A percentile compares a stretch with the other conserved stretches of the same genome.
phyloP scores from a whole-genome alignment of 2,113 vertebrate species.

The Oceanites oceanicus region DNA sequence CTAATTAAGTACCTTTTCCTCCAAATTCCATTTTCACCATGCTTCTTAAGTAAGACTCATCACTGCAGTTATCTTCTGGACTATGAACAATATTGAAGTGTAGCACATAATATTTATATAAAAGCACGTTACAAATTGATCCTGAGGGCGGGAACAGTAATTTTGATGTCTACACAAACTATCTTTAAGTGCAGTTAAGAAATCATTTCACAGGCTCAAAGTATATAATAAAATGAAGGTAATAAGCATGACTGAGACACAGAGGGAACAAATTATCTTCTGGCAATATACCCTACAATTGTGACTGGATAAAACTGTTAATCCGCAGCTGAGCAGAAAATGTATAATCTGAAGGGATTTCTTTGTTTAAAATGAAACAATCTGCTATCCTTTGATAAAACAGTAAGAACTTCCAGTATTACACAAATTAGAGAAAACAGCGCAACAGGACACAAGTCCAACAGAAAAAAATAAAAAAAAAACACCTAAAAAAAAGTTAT shows the following conservation, averaged over 20 bases:
- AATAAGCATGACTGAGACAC: slow-evolving; percentile 57
- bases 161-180: slow-evolving; percentile 55
- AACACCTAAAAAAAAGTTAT: neutral
- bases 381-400: neutral
- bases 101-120: slow-evolving; percentile 47
- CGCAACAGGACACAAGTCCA: neutral
- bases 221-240: slow-evolving; percentile 56
- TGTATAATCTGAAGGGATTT: slow-evolving; percentile 31
- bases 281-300: slow-evolving; percentile 25
- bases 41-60: slow-evolving; percentile 48
- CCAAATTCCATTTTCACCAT: slow-evolving; percentile 22
- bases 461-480: neutral
- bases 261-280: slow-evolving; percentile 60
- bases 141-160: slow-evolving; percentile 38
- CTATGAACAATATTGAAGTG: slow-evolving; percentile 26
- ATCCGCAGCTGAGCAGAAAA: slow-evolving; percentile 49
- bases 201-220: slow-evolving; percentile 43
- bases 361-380: slow-evolving; percentile 1
- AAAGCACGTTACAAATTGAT: slow-evolving; percentile 47
- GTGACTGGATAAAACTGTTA: slow-evolving; percentile 33
- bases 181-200: slow-evolving; percentile 52
- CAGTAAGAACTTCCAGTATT: neutral
- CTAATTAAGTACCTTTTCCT: slow-evolving; percentile 25
- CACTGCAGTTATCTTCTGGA: slow-evolving; percentile 4
- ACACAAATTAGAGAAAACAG: neutral